Percentiles rank a stretch among this genome's conserved stretches.
Evolutionary conservation across 2,888 invertebrate species (phyloP).

Genomic region (Drosophila fungiperda): DNA sequence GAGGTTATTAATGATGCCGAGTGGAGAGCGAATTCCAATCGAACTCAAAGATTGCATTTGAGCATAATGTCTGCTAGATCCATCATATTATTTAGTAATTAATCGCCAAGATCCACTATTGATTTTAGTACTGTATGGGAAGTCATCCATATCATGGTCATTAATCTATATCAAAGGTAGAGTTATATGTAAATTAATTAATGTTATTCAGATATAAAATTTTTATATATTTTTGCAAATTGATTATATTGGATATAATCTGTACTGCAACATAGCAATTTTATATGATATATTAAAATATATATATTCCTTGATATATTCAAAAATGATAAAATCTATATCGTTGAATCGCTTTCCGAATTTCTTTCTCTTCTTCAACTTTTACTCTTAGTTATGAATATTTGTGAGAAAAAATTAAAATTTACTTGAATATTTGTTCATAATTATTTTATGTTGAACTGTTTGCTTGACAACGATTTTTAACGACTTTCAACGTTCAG

Average conservation of each 20-base stretch:
- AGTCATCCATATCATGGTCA: too few species aligned
- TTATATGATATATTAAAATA: too few species aligned
- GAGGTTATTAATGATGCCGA: background rate
- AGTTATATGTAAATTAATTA: background rate
- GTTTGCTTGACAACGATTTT: constrained; percentile 8
- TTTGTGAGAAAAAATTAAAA: constrained; percentile 35
- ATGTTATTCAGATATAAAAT: background rate
- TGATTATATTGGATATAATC: background rate
- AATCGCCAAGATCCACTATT: background rate
- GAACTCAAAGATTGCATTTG: background rate
- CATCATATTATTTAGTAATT: background rate
- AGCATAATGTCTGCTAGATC: background rate
- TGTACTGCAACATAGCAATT: background rate
- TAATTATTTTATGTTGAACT: constrained; percentile 39
- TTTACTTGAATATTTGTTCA: constrained; percentile 32
- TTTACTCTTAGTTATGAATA: constrained; percentile 16
- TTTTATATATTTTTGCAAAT: background rate
- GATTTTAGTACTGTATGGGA: background rate
- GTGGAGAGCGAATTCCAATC: background rate
- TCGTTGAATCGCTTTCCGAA: constrained; percentile 10
- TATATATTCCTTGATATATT: too few species aligned
- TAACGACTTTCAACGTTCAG: constrained; percentile 36
- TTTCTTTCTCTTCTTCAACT: constrained; percentile 22
- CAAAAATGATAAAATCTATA: too few species aligned
- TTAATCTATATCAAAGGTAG: background rate